Evolutionary conservation across 1,140 invertebrate genomes (phyloP), one percentile per base, ranked within the genome.

Genomic region (Danaus melanippus): DNA sequence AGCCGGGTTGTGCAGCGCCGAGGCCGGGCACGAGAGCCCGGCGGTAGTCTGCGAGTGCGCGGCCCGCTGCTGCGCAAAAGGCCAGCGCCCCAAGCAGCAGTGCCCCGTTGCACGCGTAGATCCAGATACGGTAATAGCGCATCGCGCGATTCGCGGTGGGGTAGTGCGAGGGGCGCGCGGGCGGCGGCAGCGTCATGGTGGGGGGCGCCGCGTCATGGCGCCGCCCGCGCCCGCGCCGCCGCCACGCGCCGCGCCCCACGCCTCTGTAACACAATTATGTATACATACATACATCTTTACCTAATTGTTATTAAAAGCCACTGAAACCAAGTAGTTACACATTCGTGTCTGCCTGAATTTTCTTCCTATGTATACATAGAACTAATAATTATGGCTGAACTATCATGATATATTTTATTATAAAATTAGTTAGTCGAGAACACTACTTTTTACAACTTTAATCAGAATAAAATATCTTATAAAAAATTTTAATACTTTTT

Each of bases 61-160:
- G 90, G 43, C 91, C 91, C 52, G 93, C 94, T 51, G 93, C 93
- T 43, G 92, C 91, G 60, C 92, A 91, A 81, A 96, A 95, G 21
- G 94, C 92, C 47, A 96, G 80, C 70, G 94, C 93, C 74, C 93
- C 93, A 58, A 93, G 89, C 77, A 96, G 88, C 76, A 96, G 89
- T 60, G 94, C 94, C 79, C 93, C 91, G 89, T 96, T 96, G 91
- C 94, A 96, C 73, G 94, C 93, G 90, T 96, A 96, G 78, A 96
- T 96, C 95, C 95, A 96, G 74, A 96, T 91, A 82, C 94, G 92
- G 88, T 97, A 97, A 90, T 96, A 96, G 76, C 79, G 82, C 82
- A 86, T 86, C 58, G 82, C 82, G 77, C 78, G 78, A 60, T 80
- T 77, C 77, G 79, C 78, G 74, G 79, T 77, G 73, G 76, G 78